These are phyloP conservation scores for Macrophya annulata DNA, from an alignment of 2,888 invertebrate genomes.

Conservation along the genomic window DNA sequence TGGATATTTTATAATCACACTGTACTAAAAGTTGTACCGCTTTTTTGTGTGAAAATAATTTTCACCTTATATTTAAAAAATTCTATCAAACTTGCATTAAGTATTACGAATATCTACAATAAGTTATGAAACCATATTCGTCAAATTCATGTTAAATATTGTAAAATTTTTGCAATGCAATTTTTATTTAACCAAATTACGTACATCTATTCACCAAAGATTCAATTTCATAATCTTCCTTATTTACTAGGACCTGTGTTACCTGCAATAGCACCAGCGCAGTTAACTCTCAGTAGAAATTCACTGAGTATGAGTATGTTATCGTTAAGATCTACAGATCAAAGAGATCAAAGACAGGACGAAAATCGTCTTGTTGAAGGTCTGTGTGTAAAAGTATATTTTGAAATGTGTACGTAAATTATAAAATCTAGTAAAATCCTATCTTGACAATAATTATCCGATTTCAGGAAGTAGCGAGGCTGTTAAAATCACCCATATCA, in stretches of 20 bases:
- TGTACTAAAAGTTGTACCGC: too few species aligned
- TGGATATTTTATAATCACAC: too few species aligned
- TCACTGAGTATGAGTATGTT: neutral
- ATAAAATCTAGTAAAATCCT: neutral
- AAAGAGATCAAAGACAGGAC: neutral
- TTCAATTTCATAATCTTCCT: neutral
- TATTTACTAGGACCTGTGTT: conserved; percentile 5
- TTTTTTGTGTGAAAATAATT: neutral
- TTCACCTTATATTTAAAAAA: neutral
- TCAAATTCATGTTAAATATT: neutral
- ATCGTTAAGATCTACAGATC: neutral
- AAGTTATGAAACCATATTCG: neutral
- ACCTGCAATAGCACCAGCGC: conserved; percentile 6
- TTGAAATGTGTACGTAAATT: neutral
- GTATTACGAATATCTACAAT: neutral
- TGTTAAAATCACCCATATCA: conserved; percentile 83
- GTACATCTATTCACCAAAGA: neutral
- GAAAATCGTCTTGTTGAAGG: conserved; percentile 19
- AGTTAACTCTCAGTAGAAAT: neutral
- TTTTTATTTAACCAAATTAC: neutral
- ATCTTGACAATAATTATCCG: conserved; percentile 6
- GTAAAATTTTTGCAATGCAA: neutral
- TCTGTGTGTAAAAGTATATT: conserved; percentile 12
- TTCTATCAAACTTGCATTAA: neutral
- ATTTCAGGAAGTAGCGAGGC: conserved; percentile 80